Percentiles rank a stretch among this genome's conserved stretches.
phyloP scores from a whole-genome alignment of 2,797 vertebrate species.

The Serranus cabrilla region DNA sequence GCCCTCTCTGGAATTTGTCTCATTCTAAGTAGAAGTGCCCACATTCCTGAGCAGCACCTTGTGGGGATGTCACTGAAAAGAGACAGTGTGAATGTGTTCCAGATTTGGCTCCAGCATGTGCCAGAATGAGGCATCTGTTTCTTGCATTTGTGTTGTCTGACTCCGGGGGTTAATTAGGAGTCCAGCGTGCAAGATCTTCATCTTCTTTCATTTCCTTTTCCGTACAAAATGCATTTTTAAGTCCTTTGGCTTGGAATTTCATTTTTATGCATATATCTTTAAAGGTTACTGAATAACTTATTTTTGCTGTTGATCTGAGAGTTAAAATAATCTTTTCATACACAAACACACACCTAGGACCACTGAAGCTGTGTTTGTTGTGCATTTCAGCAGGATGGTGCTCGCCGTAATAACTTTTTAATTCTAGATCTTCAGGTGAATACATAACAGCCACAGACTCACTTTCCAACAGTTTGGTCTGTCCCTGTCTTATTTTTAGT shows the following conservation, averaged over 20 bases:
- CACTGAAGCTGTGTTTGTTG: not conserved
- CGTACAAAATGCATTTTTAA: slow-evolving; percentile 16
- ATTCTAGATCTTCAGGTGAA: not conserved
- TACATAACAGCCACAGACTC: not conserved
- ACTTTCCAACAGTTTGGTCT: not conserved
- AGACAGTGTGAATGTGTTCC: slow-evolving; percentile 73
- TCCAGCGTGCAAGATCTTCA: slow-evolving; percentile 36
- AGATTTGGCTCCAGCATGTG: slow-evolving; percentile 61
- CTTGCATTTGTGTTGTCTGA: slow-evolving; percentile 66
- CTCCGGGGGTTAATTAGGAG: slow-evolving; percentile 64
- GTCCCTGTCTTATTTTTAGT: not conserved
- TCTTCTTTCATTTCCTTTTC: slow-evolving; percentile 35
- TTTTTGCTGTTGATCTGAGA: not conserved
- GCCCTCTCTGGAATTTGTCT: slow-evolving; percentile 80
- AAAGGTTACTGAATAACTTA: not conserved
- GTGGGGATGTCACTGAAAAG: slow-evolving; percentile 76
- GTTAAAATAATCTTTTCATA: not conserved
- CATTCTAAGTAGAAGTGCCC: slow-evolving; percentile 75
- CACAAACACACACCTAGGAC: not conserved
- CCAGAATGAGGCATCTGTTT: slow-evolving; percentile 66
- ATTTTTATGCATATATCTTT: not conserved
- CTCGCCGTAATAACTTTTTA: not conserved
- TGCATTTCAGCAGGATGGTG: not conserved
- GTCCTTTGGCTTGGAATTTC: slow-evolving; percentile 6
- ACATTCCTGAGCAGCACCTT: slow-evolving; percentile 78